Conservation (phyloP, 2,888 invertebrate genomes). For the Lingula anatina region DNA sequence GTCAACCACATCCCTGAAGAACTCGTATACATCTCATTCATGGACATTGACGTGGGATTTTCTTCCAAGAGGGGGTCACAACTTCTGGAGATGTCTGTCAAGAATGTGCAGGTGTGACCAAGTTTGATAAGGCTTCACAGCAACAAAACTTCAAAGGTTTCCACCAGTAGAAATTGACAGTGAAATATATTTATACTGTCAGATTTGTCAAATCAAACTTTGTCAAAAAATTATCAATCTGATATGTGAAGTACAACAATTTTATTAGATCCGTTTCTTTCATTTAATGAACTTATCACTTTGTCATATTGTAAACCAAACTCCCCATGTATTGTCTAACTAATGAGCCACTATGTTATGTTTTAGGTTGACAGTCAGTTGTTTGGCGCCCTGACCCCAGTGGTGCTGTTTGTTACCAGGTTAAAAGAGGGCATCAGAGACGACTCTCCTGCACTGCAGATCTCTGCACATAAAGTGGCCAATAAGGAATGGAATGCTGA, state of each 20-base stretch:
- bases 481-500: slow-evolving; percentile 72
- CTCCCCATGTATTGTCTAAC: too few species aligned
- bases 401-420: slow-evolving; percentile 72
- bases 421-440: slow-evolving; percentile 49
- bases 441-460: slow-evolving; percentile 66
- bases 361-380: slow-evolving; percentile 75
- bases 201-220: too few species aligned
- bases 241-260: too few species aligned
- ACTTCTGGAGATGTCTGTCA: slow-evolving; percentile 65
- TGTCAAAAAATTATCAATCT: too few species aligned
- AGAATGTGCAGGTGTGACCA: slow-evolving; percentile 64
- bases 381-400: slow-evolving; percentile 77
- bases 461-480: slow-evolving; percentile 68
- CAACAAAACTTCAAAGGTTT: too few species aligned
- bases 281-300: too few species aligned
- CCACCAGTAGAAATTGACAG: too few species aligned
- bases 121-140: too few species aligned
- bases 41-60: slow-evolving; percentile 50
- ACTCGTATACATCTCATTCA: slow-evolving; percentile 64
- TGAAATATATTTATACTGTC: too few species aligned
- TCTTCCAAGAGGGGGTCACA: slow-evolving; percentile 32
- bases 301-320: too few species aligned
- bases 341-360: too few species aligned
- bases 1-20: slow-evolving; percentile 76
- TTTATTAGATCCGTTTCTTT: too few species aligned